Percentiles rank a stretch among this genome's conserved stretches.
phyloP scores from a whole-genome alignment of 2,888 invertebrate genomes.

The Pharmacophagus antenor region DNA sequence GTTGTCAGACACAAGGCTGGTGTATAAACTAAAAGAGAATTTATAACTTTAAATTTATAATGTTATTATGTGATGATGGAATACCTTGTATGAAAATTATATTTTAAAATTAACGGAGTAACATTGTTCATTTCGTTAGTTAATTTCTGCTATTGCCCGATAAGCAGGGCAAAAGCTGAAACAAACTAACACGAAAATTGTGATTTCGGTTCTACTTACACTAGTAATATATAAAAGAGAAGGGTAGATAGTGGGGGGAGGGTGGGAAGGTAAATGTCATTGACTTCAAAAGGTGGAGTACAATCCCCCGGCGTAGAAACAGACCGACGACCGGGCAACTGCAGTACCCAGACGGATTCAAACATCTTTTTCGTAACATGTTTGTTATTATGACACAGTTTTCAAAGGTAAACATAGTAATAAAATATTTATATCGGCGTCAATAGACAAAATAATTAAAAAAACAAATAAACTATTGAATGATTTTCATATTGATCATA shows the following conservation, averaged over 20 bases:
- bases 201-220: constrained; percentile 47
- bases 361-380: constrained; percentile 27
- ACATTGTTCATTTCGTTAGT: no score
- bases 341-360: constrained; percentile 41
- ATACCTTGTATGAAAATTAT: neutral
- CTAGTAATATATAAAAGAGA: constrained; percentile 49
- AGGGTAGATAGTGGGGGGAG: constrained; percentile 46
- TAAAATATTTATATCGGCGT: neutral
- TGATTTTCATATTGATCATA: no score
- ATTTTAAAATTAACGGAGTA: neutral
- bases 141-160: constrained; percentile 32
- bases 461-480: no score
- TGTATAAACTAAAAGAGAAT: no score
- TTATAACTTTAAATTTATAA: no score
- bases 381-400: neutral
- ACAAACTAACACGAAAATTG: constrained; percentile 62
- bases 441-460: no score
- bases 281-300: constrained; percentile 55
- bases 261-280: constrained; percentile 38
- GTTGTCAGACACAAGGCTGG: no score
- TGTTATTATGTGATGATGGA: no score
- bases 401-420: neutral
- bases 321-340: constrained; percentile 54
- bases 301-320: constrained; percentile 61
- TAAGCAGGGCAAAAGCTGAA: constrained; percentile 43